Conservation (phyloP, 2,888 invertebrate species). For the Gisinianus flammeolus region DNA sequence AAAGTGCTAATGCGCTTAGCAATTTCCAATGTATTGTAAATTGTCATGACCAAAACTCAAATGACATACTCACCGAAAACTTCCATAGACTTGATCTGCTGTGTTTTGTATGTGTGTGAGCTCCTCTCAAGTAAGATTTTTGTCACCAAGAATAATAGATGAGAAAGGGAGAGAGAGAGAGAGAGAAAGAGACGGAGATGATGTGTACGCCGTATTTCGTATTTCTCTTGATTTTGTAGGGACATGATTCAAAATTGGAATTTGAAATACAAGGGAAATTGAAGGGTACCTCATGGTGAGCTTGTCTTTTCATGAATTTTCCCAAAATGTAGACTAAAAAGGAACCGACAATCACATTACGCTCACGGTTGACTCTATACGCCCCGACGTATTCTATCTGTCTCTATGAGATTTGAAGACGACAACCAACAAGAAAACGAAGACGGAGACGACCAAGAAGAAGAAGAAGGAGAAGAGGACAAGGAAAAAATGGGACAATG, state of each 20-base stretch:
- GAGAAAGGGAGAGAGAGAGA: background rate
- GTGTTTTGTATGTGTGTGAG: too few relatives aligned
- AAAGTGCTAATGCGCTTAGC: background rate
- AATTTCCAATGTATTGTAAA: background rate
- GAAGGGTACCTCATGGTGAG: slow-evolving; percentile 44
- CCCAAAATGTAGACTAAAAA: slow-evolving; percentile 42
- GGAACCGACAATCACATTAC: slow-evolving; percentile 42
- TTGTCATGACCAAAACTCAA: background rate
- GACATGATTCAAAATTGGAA: background rate
- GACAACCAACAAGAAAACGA: background rate
- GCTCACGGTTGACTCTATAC: slow-evolving; percentile 31
- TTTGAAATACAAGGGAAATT: background rate
- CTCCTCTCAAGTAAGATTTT: too few relatives aligned
- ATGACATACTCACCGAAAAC: too few relatives aligned
- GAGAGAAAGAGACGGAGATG: background rate
- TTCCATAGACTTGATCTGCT: too few relatives aligned
- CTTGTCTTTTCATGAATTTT: slow-evolving; percentile 43
- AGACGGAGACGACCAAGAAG: background rate
- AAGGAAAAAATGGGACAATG: slow-evolving; percentile 32
- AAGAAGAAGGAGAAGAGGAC: background rate
- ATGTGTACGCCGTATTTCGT: background rate
- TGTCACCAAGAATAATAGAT: background rate
- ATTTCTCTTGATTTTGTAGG: slow-evolving; percentile 1
- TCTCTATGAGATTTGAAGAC: background rate
- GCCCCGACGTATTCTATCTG: background rate